Evolutionary conservation across 2,888 invertebrate species (phyloP).

Genomic region (Melanchra persicariae): DNA sequence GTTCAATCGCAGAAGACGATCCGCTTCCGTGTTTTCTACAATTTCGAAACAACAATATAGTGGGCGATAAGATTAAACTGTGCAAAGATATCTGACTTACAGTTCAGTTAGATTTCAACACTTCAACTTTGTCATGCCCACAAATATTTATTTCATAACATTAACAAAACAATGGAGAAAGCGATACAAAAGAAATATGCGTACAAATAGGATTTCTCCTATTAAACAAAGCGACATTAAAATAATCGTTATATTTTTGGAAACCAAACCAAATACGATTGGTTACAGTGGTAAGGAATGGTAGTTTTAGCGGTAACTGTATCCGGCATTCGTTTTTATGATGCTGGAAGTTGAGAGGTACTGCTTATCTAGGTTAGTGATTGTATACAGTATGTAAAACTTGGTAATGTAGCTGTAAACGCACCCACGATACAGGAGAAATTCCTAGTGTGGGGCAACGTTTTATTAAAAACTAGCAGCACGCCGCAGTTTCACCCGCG

Average conservation of each 20-base stretch:
- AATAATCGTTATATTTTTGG: conserved; percentile 57
- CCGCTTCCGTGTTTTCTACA: background rate
- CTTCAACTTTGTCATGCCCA: conserved; percentile 54
- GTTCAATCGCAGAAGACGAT: background rate
- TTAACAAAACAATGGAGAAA: conserved; percentile 62
- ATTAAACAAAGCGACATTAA: conserved; percentile 61
- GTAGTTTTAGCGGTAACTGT: background rate
- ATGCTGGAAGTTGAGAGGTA: conserved; percentile 15
- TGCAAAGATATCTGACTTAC: conserved; percentile 48
- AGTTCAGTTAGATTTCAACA: conserved; percentile 37
- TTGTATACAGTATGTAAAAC: background rate
- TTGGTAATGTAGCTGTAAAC: too few relatives aligned
- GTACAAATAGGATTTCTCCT: conserved; percentile 56
- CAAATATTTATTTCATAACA: conserved; percentile 61
- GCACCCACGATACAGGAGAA: too few relatives aligned
- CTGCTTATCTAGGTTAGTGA: conserved; percentile 9
- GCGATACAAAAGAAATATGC: conserved; percentile 51
- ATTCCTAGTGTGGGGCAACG: too few relatives aligned
- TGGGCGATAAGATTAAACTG: conserved; percentile 1
- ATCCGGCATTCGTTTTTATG: conserved; percentile 37
- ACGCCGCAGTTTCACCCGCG: too few relatives aligned
- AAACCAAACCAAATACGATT: conserved; percentile 59
- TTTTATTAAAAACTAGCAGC: too few relatives aligned
- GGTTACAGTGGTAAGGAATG: conserved; percentile 22
- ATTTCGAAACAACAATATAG: background rate